A percentile compares a stretch with the other conserved stretches of the same genome.
phyloP scores from a whole-genome alignment of 2,888 invertebrate species.

The Harpalus rufipes region DNA sequence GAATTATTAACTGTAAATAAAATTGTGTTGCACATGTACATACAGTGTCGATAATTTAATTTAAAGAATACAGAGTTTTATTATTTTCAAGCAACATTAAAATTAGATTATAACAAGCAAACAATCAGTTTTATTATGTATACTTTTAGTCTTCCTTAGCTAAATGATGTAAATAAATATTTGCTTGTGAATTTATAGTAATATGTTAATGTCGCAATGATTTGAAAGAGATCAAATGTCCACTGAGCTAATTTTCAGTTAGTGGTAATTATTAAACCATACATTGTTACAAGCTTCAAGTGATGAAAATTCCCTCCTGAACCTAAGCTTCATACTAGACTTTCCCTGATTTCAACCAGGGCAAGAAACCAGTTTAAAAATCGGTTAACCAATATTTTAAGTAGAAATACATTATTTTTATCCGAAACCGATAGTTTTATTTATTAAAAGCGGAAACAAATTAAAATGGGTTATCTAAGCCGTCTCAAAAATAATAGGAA shows the following conservation, averaged over 20 bases:
- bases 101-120: slow-evolving; percentile 37
- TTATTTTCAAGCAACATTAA: slow-evolving; percentile 44
- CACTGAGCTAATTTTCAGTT: slow-evolving; percentile 52
- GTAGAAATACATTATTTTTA: no score
- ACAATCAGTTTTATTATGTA: slow-evolving; percentile 58
- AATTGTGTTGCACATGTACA: slow-evolving; percentile 61
- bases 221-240: slow-evolving; percentile 46
- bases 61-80: slow-evolving; percentile 29
- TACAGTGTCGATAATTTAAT: slow-evolving; percentile 59
- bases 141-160: slow-evolving; percentile 62
- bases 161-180: slow-evolving; percentile 62
- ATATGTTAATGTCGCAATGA: slow-evolving; percentile 46
- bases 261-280: slow-evolving; percentile 38
- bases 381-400: no score
- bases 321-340: slow-evolving; percentile 30
- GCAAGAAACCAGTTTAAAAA: no score
- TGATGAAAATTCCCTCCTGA: slow-evolving; percentile 51
- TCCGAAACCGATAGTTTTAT: no score
- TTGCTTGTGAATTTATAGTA: slow-evolving; percentile 58
- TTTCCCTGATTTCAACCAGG: neutral
- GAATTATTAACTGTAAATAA: slow-evolving; percentile 60
- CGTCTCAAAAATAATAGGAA: no score
- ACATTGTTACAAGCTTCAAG: slow-evolving; percentile 45
- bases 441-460: no score
- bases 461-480: no score